These are phyloP conservation scores for Myrmecobius fasciatus DNA, from an alignment of 2,113 vertebrate species.

Conservation along the genomic window DNA sequence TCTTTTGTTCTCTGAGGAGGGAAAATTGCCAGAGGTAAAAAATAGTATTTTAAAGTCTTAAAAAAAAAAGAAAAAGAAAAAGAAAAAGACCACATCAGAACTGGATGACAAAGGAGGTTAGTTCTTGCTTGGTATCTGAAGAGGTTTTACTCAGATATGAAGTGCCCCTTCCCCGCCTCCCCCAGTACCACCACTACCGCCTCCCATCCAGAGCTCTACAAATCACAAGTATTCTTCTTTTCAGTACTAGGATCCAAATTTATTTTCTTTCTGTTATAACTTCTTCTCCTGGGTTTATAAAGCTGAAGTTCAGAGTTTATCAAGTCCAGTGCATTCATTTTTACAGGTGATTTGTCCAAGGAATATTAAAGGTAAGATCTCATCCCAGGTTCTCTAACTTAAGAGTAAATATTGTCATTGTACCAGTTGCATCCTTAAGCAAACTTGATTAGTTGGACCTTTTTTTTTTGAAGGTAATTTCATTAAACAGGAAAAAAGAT, in stretches of 20 bases:
- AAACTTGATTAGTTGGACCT: background rate
- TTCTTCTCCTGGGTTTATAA: background rate
- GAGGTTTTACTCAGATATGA: background rate
- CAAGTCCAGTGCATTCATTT: background rate
- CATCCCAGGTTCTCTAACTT: background rate
- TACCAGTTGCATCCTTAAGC: background rate
- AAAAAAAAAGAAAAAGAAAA: no score
- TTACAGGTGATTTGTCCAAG: background rate
- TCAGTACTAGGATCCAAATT: background rate
- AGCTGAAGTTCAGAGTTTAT: background rate
- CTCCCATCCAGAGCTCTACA: background rate
- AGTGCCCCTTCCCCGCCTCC: rapidly evolving
- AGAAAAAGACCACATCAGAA: conserved; percentile 30
- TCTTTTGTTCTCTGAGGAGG: conserved; percentile 73
- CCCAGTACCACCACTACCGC: background rate
- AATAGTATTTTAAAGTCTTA: conserved; percentile 70
- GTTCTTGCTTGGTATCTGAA: background rate
- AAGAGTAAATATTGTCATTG: background rate
- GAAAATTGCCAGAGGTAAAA: conserved; percentile 67
- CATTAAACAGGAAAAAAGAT: background rate
- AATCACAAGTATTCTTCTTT: background rate
- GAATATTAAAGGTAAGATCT: background rate
- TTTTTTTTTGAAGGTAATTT: background rate
- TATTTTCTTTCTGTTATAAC: background rate
- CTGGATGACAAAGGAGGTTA: conserved; percentile 14